A percentile compares a stretch with the other conserved stretches of the same genome.
Evolutionary conservation across 2,797 vertebrate genomes (phyloP).

Genomic region (Setipinna tenuifilis): DNA sequence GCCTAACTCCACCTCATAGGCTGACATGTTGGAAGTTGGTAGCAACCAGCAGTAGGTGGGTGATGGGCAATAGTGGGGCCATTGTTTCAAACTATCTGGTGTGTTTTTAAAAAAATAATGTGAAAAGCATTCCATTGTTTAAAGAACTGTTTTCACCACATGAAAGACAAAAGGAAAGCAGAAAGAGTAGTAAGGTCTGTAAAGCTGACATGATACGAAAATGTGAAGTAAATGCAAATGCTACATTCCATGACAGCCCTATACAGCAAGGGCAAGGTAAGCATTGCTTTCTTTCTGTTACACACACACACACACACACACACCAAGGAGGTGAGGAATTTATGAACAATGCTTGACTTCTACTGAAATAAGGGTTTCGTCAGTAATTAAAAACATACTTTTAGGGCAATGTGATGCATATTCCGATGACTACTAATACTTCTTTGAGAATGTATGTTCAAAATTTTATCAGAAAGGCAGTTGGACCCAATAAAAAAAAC

Average conservation of each 20-base stretch:
- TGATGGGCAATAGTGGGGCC: not conserved
- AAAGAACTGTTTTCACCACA: not conserved
- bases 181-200: not conserved
- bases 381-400: no score
- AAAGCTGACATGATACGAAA: not conserved
- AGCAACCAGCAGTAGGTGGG: not conserved
- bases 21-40: not conserved
- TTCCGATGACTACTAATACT: no score
- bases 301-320: slow-evolving; percentile 8
- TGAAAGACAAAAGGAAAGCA: not conserved
- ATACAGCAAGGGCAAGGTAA: slow-evolving; percentile 27
- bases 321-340: not conserved
- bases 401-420: no score
- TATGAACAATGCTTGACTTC: not conserved
- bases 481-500: not conserved
- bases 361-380: not conserved
- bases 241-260: slow-evolving; percentile 34
- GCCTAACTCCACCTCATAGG: not conserved
- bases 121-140: not conserved
- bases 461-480: not conserved
- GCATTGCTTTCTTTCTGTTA: not conserved
- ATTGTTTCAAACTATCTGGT: not conserved
- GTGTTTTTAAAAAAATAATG: not conserved
- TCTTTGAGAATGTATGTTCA: not conserved
- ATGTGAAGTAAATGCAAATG: slow-evolving; percentile 39